Evolutionary conservation across 2,113 vertebrate genomes (phyloP).

Genomic region (Merops nubicus): DNA sequence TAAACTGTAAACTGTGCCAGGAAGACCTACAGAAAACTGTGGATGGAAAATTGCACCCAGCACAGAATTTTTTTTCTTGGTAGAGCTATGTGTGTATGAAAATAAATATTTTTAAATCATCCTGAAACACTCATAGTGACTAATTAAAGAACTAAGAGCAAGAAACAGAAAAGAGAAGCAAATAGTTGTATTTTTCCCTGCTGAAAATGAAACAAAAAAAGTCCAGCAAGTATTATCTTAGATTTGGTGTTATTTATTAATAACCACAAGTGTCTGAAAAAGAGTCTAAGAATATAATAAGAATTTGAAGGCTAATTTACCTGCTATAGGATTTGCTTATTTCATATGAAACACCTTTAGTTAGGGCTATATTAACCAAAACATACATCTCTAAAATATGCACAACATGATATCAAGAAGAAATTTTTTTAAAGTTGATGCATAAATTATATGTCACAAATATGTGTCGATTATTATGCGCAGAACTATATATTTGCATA

Average conservation of each 20-base stretch:
- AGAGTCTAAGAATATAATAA: neutral
- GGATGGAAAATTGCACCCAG: neutral
- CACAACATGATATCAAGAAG: neutral
- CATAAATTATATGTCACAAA: neutral
- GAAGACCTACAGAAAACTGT: neutral
- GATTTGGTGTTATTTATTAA: neutral
- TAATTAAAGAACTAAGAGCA: neutral
- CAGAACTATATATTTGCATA: neutral
- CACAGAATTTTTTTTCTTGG: neutral
- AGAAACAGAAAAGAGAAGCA: neutral
- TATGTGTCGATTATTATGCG: neutral
- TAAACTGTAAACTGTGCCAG: neutral
- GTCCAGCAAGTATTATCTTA: neutral
- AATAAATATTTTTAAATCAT: neutral
- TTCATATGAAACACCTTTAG: neutral
- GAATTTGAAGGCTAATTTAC: neutral
- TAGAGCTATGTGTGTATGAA: neutral
- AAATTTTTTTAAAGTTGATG: neutral
- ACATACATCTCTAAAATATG: neutral
- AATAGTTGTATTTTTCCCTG: neutral
- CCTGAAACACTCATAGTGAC: neutral
- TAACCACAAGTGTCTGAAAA: neutral
- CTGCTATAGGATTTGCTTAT: neutral
- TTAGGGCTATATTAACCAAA: neutral
- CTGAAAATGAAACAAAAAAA: neutral